Evolutionary conservation across 2,888 invertebrate genomes (phyloP).

Genomic region (Tinea trinotella): DNA sequence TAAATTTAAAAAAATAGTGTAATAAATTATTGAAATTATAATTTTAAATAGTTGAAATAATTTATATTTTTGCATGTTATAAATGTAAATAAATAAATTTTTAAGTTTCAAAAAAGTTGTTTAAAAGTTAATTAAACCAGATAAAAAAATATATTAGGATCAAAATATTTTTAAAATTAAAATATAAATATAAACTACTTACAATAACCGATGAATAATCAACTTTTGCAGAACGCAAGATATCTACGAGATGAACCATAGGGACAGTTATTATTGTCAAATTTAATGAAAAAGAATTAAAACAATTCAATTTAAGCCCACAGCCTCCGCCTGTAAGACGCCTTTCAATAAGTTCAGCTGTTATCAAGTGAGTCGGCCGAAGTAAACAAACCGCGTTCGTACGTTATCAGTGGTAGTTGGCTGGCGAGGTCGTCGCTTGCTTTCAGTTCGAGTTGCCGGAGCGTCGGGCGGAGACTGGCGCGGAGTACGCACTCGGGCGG

Average conservation of each 20-base stretch:
- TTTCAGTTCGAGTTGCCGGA: conserved; percentile 20
- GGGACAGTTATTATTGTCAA: conserved; percentile 66
- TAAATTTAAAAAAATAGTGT: no score
- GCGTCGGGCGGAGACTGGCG: conserved; percentile 51
- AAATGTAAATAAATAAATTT: no score
- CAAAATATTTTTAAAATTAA: background rate
- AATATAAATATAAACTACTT: conserved; percentile 68
- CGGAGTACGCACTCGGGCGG: conserved; percentile 44
- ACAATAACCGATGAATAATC: conserved; percentile 81
- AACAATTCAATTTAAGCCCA: conserved; percentile 13
- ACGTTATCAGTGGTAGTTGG: conserved; percentile 41
- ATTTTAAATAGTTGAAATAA: no score
- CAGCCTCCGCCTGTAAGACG: background rate
- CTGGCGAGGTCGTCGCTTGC: conserved; percentile 37
- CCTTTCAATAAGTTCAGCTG: background rate
- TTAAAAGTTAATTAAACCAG: background rate
- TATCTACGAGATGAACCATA: conserved; percentile 88
- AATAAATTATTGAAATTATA: no score
- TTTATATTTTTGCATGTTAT: no score
- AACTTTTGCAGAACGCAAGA: conserved; percentile 84
- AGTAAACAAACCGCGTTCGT: conserved; percentile 6
- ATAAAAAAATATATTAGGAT: background rate
- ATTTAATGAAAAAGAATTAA: conserved; percentile 8
- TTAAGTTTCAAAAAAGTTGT: no score
- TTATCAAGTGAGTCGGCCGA: conserved; percentile 11